A percentile compares a stretch with the other conserved stretches of the same genome.
phyloP scores from a whole-genome alignment of 92 coral and sea anemone species.

The Phymanthus crucifer region DNA sequence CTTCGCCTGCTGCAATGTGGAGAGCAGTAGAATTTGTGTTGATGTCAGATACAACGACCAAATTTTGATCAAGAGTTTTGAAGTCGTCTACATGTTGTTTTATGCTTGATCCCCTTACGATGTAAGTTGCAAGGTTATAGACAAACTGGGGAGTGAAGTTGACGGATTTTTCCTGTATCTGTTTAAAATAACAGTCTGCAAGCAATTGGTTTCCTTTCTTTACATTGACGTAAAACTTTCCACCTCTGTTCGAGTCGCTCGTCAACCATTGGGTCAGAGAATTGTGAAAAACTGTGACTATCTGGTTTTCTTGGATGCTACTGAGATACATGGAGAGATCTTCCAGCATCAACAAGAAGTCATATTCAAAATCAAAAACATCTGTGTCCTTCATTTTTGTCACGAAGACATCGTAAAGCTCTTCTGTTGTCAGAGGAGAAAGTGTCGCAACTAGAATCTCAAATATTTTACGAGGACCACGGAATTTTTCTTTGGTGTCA shows the following conservation, averaged over 20 bases:
- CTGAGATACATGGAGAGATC: conserved; percentile 55
- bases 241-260: conserved; percentile 36
- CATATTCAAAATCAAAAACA: conserved; percentile 44
- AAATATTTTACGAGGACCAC: conserved; percentile 43
- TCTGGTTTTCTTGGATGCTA: conserved; percentile 29
- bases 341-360: conserved; percentile 41
- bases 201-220: conserved; percentile 56
- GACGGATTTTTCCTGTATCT: background rate
- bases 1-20: conserved; percentile 54
- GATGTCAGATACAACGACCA: conserved; percentile 29
- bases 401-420: conserved; percentile 40
- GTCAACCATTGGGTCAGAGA: conserved; percentile 74
- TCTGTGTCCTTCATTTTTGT: conserved; percentile 17
- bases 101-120: conserved; percentile 36
- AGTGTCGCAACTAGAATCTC: conserved; percentile 68
- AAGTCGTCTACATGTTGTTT: conserved; percentile 25
- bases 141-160: conserved; percentile 16
- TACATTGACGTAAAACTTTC: conserved; percentile 50
- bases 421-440: conserved; percentile 36
- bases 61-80: conserved; percentile 25
- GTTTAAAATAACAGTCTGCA: conserved; percentile 45
- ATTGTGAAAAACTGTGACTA: conserved; percentile 58
- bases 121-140: conserved; percentile 50
- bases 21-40: conserved; percentile 48
- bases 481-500: conserved; percentile 39